These are phyloP conservation scores for Polyergus mexicanus DNA, from an alignment of 1,140 invertebrate species.

Conservation along the genomic window DNA sequence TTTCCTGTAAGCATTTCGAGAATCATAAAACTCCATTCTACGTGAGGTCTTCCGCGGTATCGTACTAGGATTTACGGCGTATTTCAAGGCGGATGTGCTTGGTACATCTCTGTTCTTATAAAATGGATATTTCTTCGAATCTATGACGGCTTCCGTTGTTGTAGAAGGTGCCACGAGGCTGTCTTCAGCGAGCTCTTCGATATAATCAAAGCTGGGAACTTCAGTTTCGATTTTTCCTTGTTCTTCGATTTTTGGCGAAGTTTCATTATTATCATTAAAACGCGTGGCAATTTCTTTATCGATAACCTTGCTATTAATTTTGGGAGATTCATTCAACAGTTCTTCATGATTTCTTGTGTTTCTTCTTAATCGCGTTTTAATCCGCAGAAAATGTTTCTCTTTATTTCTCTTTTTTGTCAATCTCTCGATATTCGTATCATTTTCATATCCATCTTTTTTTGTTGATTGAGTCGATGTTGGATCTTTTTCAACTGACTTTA, in stretches of 20 bases:
- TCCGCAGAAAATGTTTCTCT: not conserved
- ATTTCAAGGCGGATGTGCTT: constrained; percentile 82
- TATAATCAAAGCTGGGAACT: constrained; percentile 79
- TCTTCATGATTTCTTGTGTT: constrained; percentile 44
- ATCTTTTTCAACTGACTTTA: not conserved
- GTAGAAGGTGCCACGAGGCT: constrained; percentile 21
- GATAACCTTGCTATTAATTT: constrained; percentile 73
- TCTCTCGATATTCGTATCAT: not conserved
- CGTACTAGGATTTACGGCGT: constrained; percentile 83
- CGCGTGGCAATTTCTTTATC: constrained; percentile 78
- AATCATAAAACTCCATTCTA: constrained; percentile 87
- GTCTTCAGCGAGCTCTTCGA: constrained; percentile 69
- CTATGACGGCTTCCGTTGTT: constrained; percentile 68
- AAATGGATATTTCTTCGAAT: constrained; percentile 85
- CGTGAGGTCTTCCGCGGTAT: constrained; percentile 85
- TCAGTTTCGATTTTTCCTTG: constrained; percentile 74
- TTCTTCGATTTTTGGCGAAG: constrained; percentile 52
- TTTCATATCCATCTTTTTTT: not conserved
- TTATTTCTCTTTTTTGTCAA: not conserved
- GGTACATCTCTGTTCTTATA: constrained; percentile 79
- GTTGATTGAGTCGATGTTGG: not conserved
- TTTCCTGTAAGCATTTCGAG: constrained; percentile 81
- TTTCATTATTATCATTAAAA: constrained; percentile 70
- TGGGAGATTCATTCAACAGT: constrained; percentile 74
- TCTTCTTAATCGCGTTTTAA: not conserved